Evolutionary conservation across 2,113 vertebrate genomes (phyloP), one percentile per base, ranked within the genome.

Genomic region (Engraulis encrasicolus): DNA sequence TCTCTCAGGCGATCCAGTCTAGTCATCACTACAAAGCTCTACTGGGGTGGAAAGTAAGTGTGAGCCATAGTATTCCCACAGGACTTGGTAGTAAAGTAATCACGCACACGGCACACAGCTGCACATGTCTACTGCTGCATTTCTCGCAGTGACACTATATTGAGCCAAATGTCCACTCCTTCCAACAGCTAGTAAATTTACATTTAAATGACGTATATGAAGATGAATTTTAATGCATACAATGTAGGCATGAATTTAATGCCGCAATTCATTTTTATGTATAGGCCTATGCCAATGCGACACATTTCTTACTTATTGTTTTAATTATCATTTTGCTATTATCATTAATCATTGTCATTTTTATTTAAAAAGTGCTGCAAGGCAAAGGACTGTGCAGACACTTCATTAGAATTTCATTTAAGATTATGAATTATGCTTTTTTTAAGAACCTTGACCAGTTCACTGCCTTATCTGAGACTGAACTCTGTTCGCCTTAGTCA

Each of bases 21-120:
- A 90, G 98, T 99, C 90, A 99, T 99, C 81, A 99, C 98, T 79
- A 99, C 98, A 3, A 99, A 99, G 91, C 95, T 99, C 52, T 99
- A 98, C 94, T 99, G 98, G 98, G 98, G 98, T 88, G 98, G 98
- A 95, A 99, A 98, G 98, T 99, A 96, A 98, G 98, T 99, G 48
- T 36, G 66, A 74, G 6, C 14, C 23, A n/a, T n/a, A n/a, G n/a
- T n/a, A 74, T 74, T 74, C 66, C 66, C 14, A 34, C 27, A 17
- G 66, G 66, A 74, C 66, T n/a, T n/a, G n/a, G n/a, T n/a, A 36
- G 27, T 31, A 4, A 9, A 74, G 66, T 74, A 74, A 74, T 74
- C 66, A 74, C 27, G 17, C 66, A 66, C n/a, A n/a, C n/a, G n/a
- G n/a, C n/a, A 36, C 66, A 74, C 66, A 34, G 27, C 66, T 74